phyloP scores from a whole-genome alignment of 2,888 invertebrate species.

The Temnothorax unifasciatus region DNA sequence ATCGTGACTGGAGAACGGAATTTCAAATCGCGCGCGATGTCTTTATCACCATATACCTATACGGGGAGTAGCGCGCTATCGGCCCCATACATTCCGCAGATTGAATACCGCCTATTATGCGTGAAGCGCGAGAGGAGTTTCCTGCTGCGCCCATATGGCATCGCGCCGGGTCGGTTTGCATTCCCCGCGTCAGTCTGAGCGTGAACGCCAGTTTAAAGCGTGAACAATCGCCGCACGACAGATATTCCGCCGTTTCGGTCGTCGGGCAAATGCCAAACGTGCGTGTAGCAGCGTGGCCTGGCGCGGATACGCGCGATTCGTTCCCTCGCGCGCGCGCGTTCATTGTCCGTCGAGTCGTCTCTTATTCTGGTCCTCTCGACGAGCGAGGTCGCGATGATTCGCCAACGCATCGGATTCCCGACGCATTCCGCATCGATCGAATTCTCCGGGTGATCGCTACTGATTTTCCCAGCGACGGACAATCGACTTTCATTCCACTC shows the following conservation, averaged over 20 bases:
- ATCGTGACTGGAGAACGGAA: slow-evolving; percentile 26
- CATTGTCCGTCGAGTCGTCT: background rate
- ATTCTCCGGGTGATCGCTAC: slow-evolving; percentile 30
- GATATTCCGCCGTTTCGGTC: slow-evolving; percentile 57
- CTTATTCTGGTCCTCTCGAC: background rate
- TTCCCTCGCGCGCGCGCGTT: background rate
- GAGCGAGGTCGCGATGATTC: slow-evolving; percentile 15
- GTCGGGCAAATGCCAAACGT: slow-evolving; percentile 10
- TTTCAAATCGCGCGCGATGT: slow-evolving; percentile 32
- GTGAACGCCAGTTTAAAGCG: slow-evolving; percentile 41
- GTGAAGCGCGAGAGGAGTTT: slow-evolving; percentile 40
- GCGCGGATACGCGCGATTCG: slow-evolving; percentile 16
- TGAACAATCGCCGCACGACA: slow-evolving; percentile 54
- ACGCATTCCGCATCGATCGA: slow-evolving; percentile 36
- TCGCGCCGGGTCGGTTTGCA: slow-evolving; percentile 43
- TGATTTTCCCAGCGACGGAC: background rate
- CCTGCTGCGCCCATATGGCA: slow-evolving; percentile 58
- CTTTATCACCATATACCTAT: slow-evolving; percentile 25
- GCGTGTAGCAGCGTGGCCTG: background rate
- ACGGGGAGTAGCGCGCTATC: slow-evolving; percentile 27
- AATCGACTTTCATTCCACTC: background rate
- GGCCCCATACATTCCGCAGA: slow-evolving; percentile 30
- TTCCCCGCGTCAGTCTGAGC: slow-evolving; percentile 42
- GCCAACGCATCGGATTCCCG: background rate
- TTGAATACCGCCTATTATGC: slow-evolving; percentile 49